Evolutionary conservation across 2,797 vertebrate species (phyloP).

Genomic region (Danionella dracula): DNA sequence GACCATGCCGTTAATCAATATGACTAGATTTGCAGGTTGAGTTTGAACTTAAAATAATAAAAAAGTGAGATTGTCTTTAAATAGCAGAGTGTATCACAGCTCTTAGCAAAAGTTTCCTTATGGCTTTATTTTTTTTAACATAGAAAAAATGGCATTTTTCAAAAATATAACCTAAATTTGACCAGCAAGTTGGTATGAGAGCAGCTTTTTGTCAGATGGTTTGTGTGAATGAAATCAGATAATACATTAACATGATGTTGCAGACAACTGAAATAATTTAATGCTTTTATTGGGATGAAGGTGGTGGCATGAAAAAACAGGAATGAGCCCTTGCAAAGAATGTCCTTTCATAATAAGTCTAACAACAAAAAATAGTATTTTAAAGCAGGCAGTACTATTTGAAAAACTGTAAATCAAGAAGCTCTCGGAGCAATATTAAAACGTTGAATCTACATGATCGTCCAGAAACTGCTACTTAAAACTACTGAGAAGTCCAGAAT

Average conservation of each 20-base stretch:
- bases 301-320: background rate
- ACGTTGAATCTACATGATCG: background rate
- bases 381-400: background rate
- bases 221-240: slow-evolving; percentile 32
- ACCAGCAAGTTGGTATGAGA: slow-evolving; percentile 47
- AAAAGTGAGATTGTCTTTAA: too few species aligned
- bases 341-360: slow-evolving; percentile 23
- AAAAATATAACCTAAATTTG: slow-evolving; percentile 53
- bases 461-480: slow-evolving; percentile 8
- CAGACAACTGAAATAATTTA: slow-evolving; percentile 37
- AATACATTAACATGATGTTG: slow-evolving; percentile 34
- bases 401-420: slow-evolving; percentile 8
- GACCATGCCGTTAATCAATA: too few species aligned
- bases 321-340: slow-evolving; percentile 14
- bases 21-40: too few species aligned
- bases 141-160: slow-evolving; percentile 75
- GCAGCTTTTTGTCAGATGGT: slow-evolving; percentile 43
- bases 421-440: background rate
- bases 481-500: background rate
- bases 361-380: background rate
- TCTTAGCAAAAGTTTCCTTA: slow-evolving; percentile 22
- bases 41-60: too few species aligned
- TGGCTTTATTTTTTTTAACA: slow-evolving; percentile 62
- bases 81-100: too few species aligned
- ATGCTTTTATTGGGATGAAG: slow-evolving; percentile 19